Conservation (phyloP, 2,113 vertebrate species). For the Phalacrocorax carbo region DNA sequence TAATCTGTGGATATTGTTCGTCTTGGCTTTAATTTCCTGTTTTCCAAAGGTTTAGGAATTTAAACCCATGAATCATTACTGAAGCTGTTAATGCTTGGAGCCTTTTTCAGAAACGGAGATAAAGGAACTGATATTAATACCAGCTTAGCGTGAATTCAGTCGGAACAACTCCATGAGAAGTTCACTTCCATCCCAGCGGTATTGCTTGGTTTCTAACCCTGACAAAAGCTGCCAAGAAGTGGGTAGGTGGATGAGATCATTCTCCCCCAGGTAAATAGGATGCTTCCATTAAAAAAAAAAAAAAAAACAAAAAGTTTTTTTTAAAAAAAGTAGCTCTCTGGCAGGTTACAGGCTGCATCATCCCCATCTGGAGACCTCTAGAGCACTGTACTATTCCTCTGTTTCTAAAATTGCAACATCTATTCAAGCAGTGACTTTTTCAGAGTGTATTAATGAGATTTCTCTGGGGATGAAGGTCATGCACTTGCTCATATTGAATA, state of each 20-base stretch:
- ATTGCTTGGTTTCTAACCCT: neutral
- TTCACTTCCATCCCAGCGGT: neutral
- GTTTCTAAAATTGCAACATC: neutral
- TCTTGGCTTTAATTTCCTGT: conserved; percentile 70
- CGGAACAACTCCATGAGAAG: neutral
- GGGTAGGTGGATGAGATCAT: neutral
- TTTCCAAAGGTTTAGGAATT: conserved; percentile 62
- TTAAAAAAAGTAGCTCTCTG: neutral
- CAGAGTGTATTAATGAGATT: neutral
- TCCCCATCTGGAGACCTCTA: neutral
- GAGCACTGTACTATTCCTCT: neutral
- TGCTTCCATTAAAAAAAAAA: neutral
- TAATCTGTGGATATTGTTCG: conserved; percentile 63
- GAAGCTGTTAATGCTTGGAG: conserved; percentile 49
- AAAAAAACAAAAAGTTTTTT: neutral
- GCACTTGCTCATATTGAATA: neutral
- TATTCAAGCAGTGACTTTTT: neutral
- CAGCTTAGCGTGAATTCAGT: conserved; percentile 37
- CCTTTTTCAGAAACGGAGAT: conserved; percentile 39
- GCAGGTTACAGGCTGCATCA: neutral
- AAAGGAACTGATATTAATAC: conserved; percentile 55
- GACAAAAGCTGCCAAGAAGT: neutral
- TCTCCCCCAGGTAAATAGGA: neutral
- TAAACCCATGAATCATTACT: conserved; percentile 62
- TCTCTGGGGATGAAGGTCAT: neutral